These are phyloP conservation scores for Xiphorhynchus elegans DNA, from an alignment of 2,113 vertebrate species.

Conservation along the genomic window DNA sequence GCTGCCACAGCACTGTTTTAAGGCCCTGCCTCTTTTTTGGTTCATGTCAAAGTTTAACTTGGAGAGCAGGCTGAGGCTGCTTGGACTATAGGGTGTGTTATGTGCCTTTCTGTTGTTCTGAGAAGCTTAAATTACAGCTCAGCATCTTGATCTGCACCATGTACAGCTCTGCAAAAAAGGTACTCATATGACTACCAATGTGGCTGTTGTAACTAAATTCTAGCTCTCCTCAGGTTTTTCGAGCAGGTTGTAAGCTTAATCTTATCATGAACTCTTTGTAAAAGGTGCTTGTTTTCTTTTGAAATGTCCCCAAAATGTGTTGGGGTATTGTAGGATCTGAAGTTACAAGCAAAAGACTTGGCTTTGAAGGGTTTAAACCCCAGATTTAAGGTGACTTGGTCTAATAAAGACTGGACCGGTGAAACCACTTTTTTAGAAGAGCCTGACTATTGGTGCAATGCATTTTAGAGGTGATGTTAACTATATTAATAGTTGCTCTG, in stretches of 20 bases:
- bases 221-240: neutral
- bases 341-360: neutral
- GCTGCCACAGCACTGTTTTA: neutral
- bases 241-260: neutral
- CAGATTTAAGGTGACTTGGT: neutral
- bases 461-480: neutral
- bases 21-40: neutral
- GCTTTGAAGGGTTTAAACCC: neutral
- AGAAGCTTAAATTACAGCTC: neutral
- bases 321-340: neutral
- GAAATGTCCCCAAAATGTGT: neutral
- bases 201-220: neutral
- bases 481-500: neutral
- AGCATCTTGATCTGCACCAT: neutral
- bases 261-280: neutral
- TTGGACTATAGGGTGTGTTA: rapidly evolving
- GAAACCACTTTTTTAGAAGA: neutral
- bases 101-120: neutral
- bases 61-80: neutral
- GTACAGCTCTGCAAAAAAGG: neutral
- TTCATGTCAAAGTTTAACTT: neutral
- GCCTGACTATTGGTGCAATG: neutral
- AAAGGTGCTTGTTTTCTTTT: neutral
- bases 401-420: neutral
- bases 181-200: rapidly evolving